Evolutionary conservation across 2,113 vertebrate genomes (phyloP).

Genomic region (Ciconia maguari): DNA sequence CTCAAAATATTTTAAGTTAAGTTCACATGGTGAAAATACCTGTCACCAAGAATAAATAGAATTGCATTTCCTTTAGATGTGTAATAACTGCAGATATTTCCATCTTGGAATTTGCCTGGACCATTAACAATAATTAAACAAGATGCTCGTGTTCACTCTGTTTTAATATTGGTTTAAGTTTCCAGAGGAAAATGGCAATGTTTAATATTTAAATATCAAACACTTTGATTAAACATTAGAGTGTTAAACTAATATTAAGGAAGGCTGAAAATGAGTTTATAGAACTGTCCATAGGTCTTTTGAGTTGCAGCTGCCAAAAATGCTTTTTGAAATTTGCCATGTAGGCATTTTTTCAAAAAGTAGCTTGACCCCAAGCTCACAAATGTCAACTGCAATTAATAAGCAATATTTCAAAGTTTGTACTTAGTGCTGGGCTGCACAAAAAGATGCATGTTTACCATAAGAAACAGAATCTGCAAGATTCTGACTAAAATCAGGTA

Average conservation of each 20-base stretch:
- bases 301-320: neutral
- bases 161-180: slow-evolving; percentile 41
- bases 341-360: neutral
- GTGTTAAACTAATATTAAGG: slow-evolving; percentile 19
- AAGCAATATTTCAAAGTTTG: neutral
- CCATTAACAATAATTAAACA: slow-evolving; percentile 22
- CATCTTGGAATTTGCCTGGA: neutral
- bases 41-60: neutral
- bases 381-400: neutral
- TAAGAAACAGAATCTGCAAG: neutral
- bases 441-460: neutral
- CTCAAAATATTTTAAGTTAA: neutral
- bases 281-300: neutral
- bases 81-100: neutral
- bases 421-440: neutral
- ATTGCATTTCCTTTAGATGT: neutral
- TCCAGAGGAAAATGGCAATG: neutral
- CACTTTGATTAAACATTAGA: slow-evolving; percentile 15
- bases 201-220: slow-evolving; percentile 58
- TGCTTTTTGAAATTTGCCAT: neutral
- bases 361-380: neutral
- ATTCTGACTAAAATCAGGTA: neutral
- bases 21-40: neutral
- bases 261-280: neutral
- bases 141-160: neutral